Base-by-base conservation (phyloP, 2,888 invertebrate genomes). In the Aethes cnicana region DNA sequence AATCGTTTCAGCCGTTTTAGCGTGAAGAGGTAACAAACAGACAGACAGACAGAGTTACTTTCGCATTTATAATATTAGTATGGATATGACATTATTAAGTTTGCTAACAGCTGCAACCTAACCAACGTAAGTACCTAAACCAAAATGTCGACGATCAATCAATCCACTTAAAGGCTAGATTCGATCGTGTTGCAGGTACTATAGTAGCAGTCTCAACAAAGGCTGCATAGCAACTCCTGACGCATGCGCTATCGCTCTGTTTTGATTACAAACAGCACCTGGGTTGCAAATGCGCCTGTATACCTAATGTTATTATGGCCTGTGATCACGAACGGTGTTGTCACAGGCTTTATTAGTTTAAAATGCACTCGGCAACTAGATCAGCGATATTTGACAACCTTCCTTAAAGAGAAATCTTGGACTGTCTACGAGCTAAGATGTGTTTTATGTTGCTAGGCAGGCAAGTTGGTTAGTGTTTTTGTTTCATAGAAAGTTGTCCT, bases 231-330 rank as follows among this genome's bases (percentile, higher is more conserved):
- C 57, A 55, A 57, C 46, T 18, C 41, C 23, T 42, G 44, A 56
- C 52, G 56, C 47, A 47, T 57, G 37, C 50, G 57, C 66, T 72
- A 75, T 76, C 66, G 69, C 54, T 53, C n/a, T 50, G 72, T 72
- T 78, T 68, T 72, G 74, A 75, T 80, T 77, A 67, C 66, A 49
- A 66, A 59, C 80, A n/a, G n/a, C n/a, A 81, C 79, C 81, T 81
- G 81, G 69, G 62, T 58, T 62, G 58, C 73, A 72, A 61, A 72
- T 72, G 74, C 62, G 69, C 72, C 72, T 74, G 69, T 68, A 65
- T 48, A 21, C 18, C 28, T 47, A 59, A 63, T 59, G 62, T 62
- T 70, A 55, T 41, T 53, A 46, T 46, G 42, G 47, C 59, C 57
- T 49, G 50, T 49, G 50, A 73, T 74, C 77, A 78, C 76, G 72